Percentiles rank a stretch among this genome's conserved stretches.
Evolutionary conservation across 2,113 vertebrate species (phyloP).

Genomic region (Bambusicola thoracicus): DNA sequence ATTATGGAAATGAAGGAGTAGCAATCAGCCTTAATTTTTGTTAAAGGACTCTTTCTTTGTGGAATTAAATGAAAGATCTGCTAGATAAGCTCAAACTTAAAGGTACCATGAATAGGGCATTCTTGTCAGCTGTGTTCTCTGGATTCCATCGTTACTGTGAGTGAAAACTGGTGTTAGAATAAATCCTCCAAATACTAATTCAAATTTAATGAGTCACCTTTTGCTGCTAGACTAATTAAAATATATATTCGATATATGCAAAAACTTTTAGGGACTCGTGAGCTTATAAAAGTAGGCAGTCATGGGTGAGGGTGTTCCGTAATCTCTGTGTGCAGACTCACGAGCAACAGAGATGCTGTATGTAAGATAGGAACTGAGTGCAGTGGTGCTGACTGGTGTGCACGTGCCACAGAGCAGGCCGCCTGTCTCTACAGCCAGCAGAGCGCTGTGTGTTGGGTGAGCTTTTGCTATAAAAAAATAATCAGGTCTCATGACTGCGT

Average conservation of each 20-base stretch:
- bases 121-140: neutral
- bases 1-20: neutral
- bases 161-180: neutral
- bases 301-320: neutral
- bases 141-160: neutral
- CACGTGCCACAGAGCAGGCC: fast-evolving
- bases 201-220: neutral
- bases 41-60: neutral
- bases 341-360: neutral
- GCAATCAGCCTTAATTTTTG: neutral
- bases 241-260: neutral
- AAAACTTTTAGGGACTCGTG: neutral
- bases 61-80: neutral
- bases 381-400: neutral
- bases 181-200: neutral
- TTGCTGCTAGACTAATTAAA: neutral
- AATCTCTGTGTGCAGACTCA: neutral
- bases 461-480: neutral
- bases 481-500: neutral
- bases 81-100: neutral
- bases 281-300: neutral
- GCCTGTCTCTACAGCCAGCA: neutral
- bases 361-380: neutral
- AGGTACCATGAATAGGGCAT: neutral
- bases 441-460: neutral